A percentile compares a stretch with the other conserved stretches of the same genome.
Conservation (phyloP, 1,140 invertebrate genomes). For the Ceratina australensis region DNA sequence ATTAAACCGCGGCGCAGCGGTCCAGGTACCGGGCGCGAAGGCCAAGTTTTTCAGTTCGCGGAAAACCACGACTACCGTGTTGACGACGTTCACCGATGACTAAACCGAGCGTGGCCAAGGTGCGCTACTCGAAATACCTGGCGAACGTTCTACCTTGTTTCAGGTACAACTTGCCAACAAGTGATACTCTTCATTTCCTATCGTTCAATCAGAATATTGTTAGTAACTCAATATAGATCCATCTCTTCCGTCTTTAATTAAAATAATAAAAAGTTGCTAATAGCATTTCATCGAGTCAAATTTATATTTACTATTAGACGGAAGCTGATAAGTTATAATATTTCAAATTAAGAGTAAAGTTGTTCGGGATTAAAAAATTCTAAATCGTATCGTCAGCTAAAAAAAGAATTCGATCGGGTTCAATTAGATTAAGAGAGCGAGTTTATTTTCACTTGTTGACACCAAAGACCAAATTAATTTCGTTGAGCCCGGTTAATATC, state of each 20-base stretch:
- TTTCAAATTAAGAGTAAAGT: too few species aligned
- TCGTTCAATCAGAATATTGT: too few species aligned
- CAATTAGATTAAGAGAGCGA: slow-evolving; percentile 8
- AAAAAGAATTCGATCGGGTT: slow-evolving; percentile 23
- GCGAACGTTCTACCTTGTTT: not conserved
- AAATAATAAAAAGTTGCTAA: too few species aligned
- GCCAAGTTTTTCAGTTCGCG: slow-evolving; percentile 62
- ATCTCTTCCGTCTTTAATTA: too few species aligned
- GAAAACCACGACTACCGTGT: slow-evolving; percentile 29
- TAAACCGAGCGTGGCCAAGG: slow-evolving; percentile 8
- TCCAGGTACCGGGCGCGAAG: slow-evolving; percentile 38
- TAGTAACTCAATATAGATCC: too few species aligned
- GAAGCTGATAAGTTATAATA: too few species aligned
- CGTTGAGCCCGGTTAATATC: too few species aligned
- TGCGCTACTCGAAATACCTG: slow-evolving; percentile 15
- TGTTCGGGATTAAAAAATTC: too few species aligned
- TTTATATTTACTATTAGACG: too few species aligned
- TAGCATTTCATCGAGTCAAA: too few species aligned
- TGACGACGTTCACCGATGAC: slow-evolving; percentile 4
- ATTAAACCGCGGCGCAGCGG: slow-evolving; percentile 49
- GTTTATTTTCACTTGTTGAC: slow-evolving; percentile 26
- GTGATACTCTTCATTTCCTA: too few species aligned
- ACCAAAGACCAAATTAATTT: not conserved
- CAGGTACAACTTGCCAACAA: slow-evolving; percentile 1
- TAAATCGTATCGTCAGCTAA: slow-evolving; percentile 2